phyloP scores from a whole-genome alignment of 2,888 invertebrate genomes.

The Cephus sareptanus region DNA sequence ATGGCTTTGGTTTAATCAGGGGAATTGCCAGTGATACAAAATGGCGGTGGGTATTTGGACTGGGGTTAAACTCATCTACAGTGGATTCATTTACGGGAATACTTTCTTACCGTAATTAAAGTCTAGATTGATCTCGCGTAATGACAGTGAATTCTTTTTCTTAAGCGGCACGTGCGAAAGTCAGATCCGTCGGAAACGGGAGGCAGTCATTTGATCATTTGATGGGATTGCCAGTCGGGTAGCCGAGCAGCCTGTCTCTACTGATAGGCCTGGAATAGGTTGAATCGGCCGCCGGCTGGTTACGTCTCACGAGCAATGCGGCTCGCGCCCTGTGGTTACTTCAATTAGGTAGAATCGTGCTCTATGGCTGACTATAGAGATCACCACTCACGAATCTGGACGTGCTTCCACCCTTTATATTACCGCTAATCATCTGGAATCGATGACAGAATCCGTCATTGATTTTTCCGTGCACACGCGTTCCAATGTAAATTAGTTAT shows the following conservation, averaged over 20 bases:
- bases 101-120: not conserved
- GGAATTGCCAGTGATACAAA: not conserved
- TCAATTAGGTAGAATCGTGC: conserved; percentile 63
- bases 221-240: conserved; percentile 46
- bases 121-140: not conserved
- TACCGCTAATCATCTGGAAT: conserved; percentile 57
- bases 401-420: conserved; percentile 58
- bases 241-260: not conserved
- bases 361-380: conserved; percentile 20
- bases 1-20: not conserved
- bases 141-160: not conserved
- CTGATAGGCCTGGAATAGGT: not conserved
- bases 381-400: conserved; percentile 52
- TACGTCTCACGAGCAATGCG: conserved; percentile 22
- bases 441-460: conserved; percentile 35
- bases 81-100: not conserved
- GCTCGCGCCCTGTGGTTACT: conserved; percentile 62
- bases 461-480: not conserved
- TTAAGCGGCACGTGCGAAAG: conserved; percentile 55
- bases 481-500: not conserved
- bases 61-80: not conserved
- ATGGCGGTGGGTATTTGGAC: not conserved
- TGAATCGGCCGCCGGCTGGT: conserved; percentile 7
- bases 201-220: conserved; percentile 58
- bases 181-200: conserved; percentile 42